Evolutionary conservation across 2,113 vertebrate genomes (phyloP), one percentile per base, ranked within the genome.

Genomic region (Myotis lucifugus): DNA sequence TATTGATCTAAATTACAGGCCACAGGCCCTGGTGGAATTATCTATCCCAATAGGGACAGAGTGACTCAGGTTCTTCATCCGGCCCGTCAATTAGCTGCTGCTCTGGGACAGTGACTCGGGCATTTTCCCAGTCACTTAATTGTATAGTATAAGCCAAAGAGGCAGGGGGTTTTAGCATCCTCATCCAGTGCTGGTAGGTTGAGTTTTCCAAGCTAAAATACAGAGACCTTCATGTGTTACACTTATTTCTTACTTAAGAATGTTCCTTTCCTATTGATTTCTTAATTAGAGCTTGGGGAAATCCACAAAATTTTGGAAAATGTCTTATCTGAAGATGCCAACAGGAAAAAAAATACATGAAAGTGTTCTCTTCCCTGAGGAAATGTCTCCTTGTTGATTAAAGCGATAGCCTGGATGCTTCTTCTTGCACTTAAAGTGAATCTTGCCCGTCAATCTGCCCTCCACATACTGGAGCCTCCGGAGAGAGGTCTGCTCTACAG

Each of bases 1-100:
- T 95, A 95, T 93, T 93, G 88, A 90, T 91, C 32, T 85, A 96
- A 97, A 97, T 97, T 94, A 93, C 86, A 74, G 54, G 70, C 81
- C 64, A 93, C 15, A 52, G 29, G n/a, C n/a, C 10, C 54, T 59
- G n/a, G 82, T 67, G 56, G 14, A 64, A 90, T 90, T 83, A 79
- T 94, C 61, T 95, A 61, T 56, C 46, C 94, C 78, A 91, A 96
- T 79, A 95, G 95, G 64, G 70, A 94, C 21, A 83, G 70, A 87
- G 23, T 94, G 93, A 96, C 40, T 96, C 85, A 81, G 48, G 86
- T 81, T 95, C 89, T 93, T 96, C 76, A 46, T 96, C 46, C 81
- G 66, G 23, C 19, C 52, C 76, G 27, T 90, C 93, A 96, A 96
- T 95, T 87, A 95, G 23, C 54, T 79, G 64, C 79, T 93, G 37